Evolutionary conservation across 2,797 vertebrate genomes (phyloP).

Genomic region (Nasua narica): DNA sequence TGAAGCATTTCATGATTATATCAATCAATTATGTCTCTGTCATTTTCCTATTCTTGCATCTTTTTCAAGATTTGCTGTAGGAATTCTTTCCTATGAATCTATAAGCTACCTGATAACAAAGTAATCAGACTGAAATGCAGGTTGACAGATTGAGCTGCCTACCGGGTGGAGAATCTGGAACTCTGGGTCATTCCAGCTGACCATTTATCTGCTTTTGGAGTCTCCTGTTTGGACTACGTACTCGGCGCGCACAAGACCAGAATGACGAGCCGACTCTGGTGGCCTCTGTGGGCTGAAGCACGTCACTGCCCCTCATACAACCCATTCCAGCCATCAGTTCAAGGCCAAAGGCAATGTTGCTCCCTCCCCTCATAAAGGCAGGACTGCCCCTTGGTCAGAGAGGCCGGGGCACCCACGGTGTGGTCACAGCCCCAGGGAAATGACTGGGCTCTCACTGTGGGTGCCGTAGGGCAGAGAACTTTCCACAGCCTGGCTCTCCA

Average conservation of each 20-base stretch:
- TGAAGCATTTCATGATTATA: accelerated
- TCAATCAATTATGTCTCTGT: background rate
- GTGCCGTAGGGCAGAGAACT: background rate
- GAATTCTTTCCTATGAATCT: background rate
- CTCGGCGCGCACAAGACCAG: background rate
- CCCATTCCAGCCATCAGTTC: background rate
- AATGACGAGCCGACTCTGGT: accelerated
- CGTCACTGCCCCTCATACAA: background rate
- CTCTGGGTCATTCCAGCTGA: background rate
- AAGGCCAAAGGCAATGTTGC: background rate
- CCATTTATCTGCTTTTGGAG: background rate
- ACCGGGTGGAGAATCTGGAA: background rate
- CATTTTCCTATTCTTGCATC: background rate
- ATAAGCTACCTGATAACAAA: background rate
- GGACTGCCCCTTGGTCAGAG: background rate
- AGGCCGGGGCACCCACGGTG: background rate
- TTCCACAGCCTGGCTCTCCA: background rate
- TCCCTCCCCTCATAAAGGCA: background rate
- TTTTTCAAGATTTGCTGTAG: background rate
- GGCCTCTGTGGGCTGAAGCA: background rate
- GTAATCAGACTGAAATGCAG: background rate
- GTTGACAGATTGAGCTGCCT: accelerated
- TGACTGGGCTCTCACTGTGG: background rate
- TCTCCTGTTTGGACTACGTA: background rate
- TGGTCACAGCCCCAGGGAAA: background rate